Evolutionary conservation across 2,888 invertebrate species (phyloP), one percentile per base, ranked within the genome.

Genomic region (Dicyrtoma fusca): DNA sequence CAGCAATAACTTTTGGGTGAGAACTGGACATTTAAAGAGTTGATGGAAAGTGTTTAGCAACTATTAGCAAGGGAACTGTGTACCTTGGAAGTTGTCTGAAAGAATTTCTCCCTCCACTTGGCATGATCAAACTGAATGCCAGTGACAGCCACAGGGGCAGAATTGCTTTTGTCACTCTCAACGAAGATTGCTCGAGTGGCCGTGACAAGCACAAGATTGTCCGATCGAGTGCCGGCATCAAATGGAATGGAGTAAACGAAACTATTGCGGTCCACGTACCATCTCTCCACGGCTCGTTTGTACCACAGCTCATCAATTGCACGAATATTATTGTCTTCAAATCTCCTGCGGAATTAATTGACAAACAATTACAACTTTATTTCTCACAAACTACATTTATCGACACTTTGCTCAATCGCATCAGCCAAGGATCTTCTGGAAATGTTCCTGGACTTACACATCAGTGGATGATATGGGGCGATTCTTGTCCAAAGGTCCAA

Each of bases 131-230:
- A 94, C 82, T 94, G 93, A 42, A 95, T 83, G 0, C 95, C 95
- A n/a, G 95, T 94, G 2, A 95, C 95, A 0, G 94, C 95, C 0
- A 92, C 94, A 0, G 94, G 92, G 0, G 94, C 93, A 80, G 91
- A 87, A 81, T 93, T 91, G 1, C 76, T 74, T 10, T 75, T 76
- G 77, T 91, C 89, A 74, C 89, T 89, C 82, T 93, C 92, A 23
- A 94, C 89, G 82, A 94, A 95, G 62, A 95, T 90, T 0, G 95
- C 95, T 83, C 94, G 93, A 0, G 94, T 93, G n/a, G 94, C 95
- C 45, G 94, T 91, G 13, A 80, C 79, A n/a, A 71, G 76, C 1
- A 95, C 92, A 69, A 92, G 82, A 1, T 92, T 90, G 72, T 90
- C 88, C 0, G 84, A 84, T 75, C 85, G 84, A 72, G 73, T 76